Conservation (phyloP, 2,797 vertebrate species). For the Sandelia bainsii region DNA sequence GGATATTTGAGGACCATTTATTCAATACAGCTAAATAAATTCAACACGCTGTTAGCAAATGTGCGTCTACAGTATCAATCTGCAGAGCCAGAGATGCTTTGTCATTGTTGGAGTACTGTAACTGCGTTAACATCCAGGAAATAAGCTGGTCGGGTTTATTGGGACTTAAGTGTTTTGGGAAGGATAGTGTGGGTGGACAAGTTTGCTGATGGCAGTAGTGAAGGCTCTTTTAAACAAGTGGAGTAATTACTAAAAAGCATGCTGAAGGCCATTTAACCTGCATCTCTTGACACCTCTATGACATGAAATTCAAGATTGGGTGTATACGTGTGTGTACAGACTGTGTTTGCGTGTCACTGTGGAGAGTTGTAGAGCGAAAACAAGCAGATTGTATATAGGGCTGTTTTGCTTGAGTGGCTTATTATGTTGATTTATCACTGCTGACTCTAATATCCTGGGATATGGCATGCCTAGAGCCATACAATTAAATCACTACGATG, state of each 20-base stretch:
- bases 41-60: neutral
- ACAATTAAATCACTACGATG: conserved; percentile 77
- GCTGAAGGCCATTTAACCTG: conserved; percentile 58
- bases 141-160: conserved; percentile 52
- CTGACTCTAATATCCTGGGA: conserved; percentile 74
- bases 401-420: conserved; percentile 73
- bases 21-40: conserved; percentile 41
- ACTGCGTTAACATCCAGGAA: conserved; percentile 40
- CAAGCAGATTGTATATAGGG: conserved; percentile 55
- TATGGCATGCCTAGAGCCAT: conserved; percentile 66
- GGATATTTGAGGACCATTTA: neutral
- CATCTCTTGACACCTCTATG: conserved; percentile 50
- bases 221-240: conserved; percentile 57
- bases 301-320: conserved; percentile 44
- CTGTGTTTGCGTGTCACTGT: conserved; percentile 9
- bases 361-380: conserved; percentile 22
- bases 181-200: conserved; percentile 63
- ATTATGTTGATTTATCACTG: conserved; percentile 81
- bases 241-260: conserved; percentile 68
- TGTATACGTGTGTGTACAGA: conserved; percentile 10
- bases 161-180: conserved; percentile 54
- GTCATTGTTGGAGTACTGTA: conserved; percentile 41
- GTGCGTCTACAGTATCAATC: conserved; percentile 36
- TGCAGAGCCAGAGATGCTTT: conserved; percentile 40
- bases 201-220: conserved; percentile 56